These are phyloP conservation scores for Phalacrocorax brasilianus DNA, from an alignment of 2,113 vertebrate genomes.

Conservation along the genomic window DNA sequence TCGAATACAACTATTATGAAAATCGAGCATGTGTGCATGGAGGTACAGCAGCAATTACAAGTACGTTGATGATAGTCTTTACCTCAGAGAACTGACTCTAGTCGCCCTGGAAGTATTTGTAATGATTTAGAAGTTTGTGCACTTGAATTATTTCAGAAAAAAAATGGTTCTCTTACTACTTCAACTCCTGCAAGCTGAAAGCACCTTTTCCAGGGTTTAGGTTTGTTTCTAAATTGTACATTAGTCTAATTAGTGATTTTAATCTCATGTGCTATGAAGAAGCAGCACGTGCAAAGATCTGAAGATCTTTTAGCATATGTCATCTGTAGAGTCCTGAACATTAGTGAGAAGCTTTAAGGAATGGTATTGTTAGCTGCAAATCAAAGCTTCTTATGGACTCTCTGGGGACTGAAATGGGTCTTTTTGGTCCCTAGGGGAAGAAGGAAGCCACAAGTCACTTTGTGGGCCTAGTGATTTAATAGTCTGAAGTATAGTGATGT, in stretches of 20 bases:
- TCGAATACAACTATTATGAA: neutral
- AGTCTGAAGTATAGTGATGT: conserved; percentile 77
- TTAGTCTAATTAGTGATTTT: conserved; percentile 5
- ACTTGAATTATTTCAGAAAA: neutral
- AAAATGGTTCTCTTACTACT: neutral
- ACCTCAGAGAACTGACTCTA: neutral
- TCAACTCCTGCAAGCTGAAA: conserved; percentile 31
- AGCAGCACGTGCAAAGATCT: neutral
- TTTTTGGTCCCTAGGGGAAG: conserved; percentile 74
- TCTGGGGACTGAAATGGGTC: conserved; percentile 68
- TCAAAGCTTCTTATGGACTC: conserved; percentile 73
- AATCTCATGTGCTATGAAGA: neutral
- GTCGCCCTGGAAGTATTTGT: neutral
- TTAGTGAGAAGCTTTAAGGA: conserved; percentile 67
- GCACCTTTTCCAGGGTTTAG: neutral
- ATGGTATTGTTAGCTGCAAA: conserved; percentile 73
- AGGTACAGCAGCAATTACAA: neutral
- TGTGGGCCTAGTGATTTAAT: conserved; percentile 67
- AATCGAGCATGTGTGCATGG: neutral
- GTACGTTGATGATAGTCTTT: neutral
- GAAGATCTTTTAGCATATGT: conserved; percentile 10
- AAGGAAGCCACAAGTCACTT: conserved; percentile 79
- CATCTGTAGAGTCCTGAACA: conserved; percentile 51
- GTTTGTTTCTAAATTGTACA: neutral
- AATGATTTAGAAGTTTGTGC: neutral